Conservation (phyloP, 2,113 vertebrate species). For the Megalops atlanticus region DNA sequence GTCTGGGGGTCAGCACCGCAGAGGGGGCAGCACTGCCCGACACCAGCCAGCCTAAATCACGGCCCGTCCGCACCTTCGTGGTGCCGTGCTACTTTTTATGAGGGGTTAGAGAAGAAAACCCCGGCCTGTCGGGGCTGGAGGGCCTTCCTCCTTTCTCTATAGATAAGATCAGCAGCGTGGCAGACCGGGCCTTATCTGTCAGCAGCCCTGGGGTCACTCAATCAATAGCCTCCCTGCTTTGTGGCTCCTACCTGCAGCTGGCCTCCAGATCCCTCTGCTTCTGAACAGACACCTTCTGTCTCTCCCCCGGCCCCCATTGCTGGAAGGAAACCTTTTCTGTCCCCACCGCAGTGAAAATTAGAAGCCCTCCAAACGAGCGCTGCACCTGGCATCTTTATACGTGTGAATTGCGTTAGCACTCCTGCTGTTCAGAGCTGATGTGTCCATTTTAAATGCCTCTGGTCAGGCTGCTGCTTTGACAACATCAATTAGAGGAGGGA, state of each 20-base stretch:
- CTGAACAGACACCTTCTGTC: conserved; percentile 1
- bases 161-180: conserved; percentile 51
- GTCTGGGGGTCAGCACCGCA: conserved; percentile 53
- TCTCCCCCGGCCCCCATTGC: neutral
- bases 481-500: neutral
- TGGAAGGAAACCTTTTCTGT: neutral
- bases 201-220: conserved; percentile 49
- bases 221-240: conserved; percentile 60
- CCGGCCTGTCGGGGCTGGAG: conserved; percentile 2
- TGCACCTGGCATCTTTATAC: neutral
- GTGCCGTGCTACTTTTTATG: conserved; percentile 16
- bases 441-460: too few species aligned
- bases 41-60: neutral
- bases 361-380: neutral
- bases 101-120: too few species aligned
- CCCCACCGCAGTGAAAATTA: neutral
- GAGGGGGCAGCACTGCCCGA: neutral
- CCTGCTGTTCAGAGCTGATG: too few species aligned
- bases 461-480: neutral
- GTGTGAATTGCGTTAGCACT: neutral
- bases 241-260: conserved; percentile 60
- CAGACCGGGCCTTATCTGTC: conserved; percentile 54
- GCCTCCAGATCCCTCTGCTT: conserved; percentile 27
- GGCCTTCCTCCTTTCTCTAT: conserved; percentile 44
- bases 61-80: conserved; percentile 50